These are phyloP conservation scores for Platorchestia sp. DNA, from an alignment of 1,140 invertebrate species.

Conservation along the genomic window DNA sequence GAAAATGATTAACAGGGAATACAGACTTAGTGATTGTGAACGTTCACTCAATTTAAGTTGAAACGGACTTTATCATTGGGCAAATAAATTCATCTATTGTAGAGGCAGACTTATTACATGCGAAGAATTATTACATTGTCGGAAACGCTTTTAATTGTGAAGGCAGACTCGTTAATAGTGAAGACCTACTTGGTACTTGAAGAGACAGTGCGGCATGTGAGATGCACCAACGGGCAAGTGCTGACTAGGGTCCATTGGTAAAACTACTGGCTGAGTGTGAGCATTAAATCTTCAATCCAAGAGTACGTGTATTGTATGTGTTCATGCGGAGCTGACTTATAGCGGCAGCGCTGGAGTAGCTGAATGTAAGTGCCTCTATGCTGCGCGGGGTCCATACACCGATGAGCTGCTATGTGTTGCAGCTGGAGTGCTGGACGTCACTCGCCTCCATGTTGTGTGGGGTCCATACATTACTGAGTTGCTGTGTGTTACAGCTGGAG, in stretches of 20 bases:
- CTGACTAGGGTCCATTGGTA: neutral
- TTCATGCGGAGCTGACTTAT: no score
- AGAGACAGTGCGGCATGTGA: neutral
- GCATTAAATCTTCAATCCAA: no score
- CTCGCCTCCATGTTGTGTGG: no score
- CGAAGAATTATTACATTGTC: neutral
- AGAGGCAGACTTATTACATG: neutral
- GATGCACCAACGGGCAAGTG: neutral
- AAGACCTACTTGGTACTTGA: neutral
- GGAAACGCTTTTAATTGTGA: neutral
- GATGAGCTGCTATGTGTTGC: no score
- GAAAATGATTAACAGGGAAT: neutral
- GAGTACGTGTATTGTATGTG: no score
- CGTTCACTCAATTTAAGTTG: neutral
- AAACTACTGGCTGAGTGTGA: no score
- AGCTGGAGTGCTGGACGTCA: conserved; percentile 63
- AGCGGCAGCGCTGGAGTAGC: conserved; percentile 63
- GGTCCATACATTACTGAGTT: no score
- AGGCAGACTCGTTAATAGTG: neutral
- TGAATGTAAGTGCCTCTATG: no score
- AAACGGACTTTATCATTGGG: neutral
- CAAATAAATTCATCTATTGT: neutral
- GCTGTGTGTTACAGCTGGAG: conserved; percentile 60
- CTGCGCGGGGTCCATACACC: no score
- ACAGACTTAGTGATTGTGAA: no score